These are phyloP conservation scores for Aphelocoma coerulescens DNA, from an alignment of 2,113 vertebrate genomes.

Conservation along the genomic window DNA sequence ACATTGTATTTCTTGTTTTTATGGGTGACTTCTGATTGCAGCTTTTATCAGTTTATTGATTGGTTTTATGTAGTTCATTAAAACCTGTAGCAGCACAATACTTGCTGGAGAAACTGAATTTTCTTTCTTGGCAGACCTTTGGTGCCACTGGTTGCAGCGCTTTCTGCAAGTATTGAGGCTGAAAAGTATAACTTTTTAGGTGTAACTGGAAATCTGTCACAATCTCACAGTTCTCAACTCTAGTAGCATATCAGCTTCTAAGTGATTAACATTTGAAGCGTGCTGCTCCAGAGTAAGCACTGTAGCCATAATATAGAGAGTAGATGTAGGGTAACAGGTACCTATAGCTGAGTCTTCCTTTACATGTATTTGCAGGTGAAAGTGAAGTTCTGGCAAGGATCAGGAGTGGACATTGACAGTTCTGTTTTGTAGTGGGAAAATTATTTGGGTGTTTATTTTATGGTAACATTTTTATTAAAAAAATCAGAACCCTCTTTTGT, in stretches of 20 bases:
- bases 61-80: neutral
- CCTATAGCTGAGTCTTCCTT: neutral
- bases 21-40: neutral
- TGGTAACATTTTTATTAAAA: neutral
- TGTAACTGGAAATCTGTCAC: neutral
- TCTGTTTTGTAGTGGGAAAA: neutral
- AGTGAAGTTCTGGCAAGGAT: neutral
- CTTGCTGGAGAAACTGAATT: neutral
- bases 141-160: neutral
- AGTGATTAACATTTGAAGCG: neutral
- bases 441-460: neutral
- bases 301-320: neutral
- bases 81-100: neutral
- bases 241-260: neutral
- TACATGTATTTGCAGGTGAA: neutral
- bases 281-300: neutral
- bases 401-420: neutral
- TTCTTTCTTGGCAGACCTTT: neutral
- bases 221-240: neutral
- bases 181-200: neutral
- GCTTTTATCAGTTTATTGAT: neutral
- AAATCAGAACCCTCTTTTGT: neutral
- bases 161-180: slow-evolving; percentile 3
- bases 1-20: neutral
- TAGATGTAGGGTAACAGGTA: neutral